phyloP scores from a whole-genome alignment of 2,797 vertebrate genomes.

The Acrossocheilus fasciatus region DNA sequence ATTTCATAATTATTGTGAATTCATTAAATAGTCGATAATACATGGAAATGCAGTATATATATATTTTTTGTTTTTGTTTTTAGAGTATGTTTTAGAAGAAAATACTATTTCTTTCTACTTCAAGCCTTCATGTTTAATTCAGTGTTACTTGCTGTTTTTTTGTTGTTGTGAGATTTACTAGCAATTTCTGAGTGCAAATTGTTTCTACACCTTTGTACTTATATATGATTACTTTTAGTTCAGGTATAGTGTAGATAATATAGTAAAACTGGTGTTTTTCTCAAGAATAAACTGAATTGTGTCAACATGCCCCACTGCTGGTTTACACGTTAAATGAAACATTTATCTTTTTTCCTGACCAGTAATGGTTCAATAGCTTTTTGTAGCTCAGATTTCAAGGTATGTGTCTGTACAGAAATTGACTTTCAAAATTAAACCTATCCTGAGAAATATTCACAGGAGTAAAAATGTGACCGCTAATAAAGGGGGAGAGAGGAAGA shows the following conservation, averaged over 20 bases:
- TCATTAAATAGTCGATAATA: not conserved
- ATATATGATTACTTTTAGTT: not conserved
- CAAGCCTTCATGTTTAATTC: not conserved
- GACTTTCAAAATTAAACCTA: slow-evolving; percentile 10
- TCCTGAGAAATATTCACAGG: not conserved
- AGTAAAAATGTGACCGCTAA: slow-evolving; percentile 18
- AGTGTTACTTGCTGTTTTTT: not conserved
- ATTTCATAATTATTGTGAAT: not conserved
- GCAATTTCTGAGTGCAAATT: not conserved
- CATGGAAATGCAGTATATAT: no score
- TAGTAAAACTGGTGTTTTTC: not conserved
- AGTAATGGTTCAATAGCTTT: not conserved
- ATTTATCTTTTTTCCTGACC: not conserved
- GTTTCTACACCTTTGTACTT: not conserved
- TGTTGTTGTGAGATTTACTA: not conserved
- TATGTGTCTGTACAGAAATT: not conserved
- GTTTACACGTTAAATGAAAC: not conserved
- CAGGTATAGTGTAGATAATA: no score
- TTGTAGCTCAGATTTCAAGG: not conserved
- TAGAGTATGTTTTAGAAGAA: no score
- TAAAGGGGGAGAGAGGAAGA: not conserved
- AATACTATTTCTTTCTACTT: no score
- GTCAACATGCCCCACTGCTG: not conserved
- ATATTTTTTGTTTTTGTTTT: not conserved
- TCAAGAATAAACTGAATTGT: not conserved